Base-by-base conservation (phyloP, 92 coral and sea anemone species). In the Epizoanthus illoricatus region DNA sequence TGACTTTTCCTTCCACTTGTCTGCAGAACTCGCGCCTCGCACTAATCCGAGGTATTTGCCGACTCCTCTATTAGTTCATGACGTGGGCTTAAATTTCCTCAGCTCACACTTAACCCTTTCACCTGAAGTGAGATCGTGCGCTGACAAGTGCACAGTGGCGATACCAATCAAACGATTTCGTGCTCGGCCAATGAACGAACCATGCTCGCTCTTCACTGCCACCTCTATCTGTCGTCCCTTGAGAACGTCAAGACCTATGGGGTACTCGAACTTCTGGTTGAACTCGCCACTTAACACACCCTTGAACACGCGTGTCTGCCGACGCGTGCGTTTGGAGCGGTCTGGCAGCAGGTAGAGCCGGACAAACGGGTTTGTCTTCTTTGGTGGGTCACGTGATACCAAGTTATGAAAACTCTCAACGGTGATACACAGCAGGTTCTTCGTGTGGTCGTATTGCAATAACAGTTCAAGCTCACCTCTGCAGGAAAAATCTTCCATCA, bases 301-400 rank as follows among this genome's bases (percentile, higher is more conserved):
- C 17, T 87, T 90, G 52, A 91, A 84, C 59, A 87, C 75, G 61
- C 87, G 84, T 17, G 98, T 91, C 39, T 87, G 88, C 17, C 98
- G 94, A 54, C 98, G 90, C 21, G 94, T 89, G 78, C 93, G 93
- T 92, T 95, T 95, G 80, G 96, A 89, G 71, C 96, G 94, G 75
- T 93, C 98, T 28, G 98, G 98, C n/a, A 95, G 79, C 82, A 95
- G 84, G 86, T 95, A 95, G 87, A 95, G 76, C 60, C 98, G 90
- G 61, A 95, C 98, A 72, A 93, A 90, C 60, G 98, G 98, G 87
- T 92, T 93, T 65, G 96, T 93, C 92, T 92, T 93, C 85, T 58
- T 71, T 36, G 91, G 85, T 20, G 96, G 75, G 71, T 95, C 98
- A 81, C 86, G 93, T 21, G 97, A 85, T 5, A 85, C 88, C 6